These are phyloP conservation scores for Callionymus lyra DNA, from an alignment of 2,113 vertebrate species.

Conservation along the genomic window DNA sequence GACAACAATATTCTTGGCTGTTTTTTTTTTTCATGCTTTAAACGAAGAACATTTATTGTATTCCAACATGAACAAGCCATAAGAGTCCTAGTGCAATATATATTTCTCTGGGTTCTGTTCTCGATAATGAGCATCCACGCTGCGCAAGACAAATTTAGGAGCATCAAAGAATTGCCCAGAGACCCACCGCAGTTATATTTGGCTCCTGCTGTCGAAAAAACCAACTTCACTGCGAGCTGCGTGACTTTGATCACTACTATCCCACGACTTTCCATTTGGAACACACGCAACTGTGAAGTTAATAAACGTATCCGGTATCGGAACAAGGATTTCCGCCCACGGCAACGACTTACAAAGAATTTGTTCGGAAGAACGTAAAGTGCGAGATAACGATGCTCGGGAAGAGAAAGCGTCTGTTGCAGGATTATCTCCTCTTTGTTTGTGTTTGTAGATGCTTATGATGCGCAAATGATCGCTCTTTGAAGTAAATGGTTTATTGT, in stretches of 20 bases:
- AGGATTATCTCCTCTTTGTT: not conserved
- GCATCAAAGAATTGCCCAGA: conserved; percentile 22
- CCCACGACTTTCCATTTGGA: conserved; percentile 6
- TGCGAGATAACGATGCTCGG: not conserved
- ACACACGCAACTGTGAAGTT: conserved; percentile 14
- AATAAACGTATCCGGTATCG: conserved; percentile 27
- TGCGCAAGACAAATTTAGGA: conserved; percentile 29
- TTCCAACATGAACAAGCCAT: no score
- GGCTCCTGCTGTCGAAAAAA: conserved; percentile 34
- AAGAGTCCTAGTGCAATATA: no score
- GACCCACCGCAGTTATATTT: conserved; percentile 16
- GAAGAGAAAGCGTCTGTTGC: no score
- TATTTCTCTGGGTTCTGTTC: no score
- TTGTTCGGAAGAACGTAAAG: conserved; percentile 6
- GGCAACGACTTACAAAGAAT: conserved; percentile 21
- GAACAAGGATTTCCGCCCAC: conserved; percentile 17
- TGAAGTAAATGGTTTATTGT: conserved; percentile 10
- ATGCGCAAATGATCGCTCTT: conserved; percentile 1
- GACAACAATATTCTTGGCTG: no score
- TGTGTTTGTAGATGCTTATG: conserved; percentile 4
- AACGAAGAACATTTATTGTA: no score
- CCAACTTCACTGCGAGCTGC: conserved; percentile 10
- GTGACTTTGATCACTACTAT: conserved; percentile 36
- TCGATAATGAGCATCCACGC: conserved; percentile 28
- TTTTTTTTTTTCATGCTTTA: no score